Conservation (phyloP, 2,797 vertebrate genomes). For the Pterois miles region DNA sequence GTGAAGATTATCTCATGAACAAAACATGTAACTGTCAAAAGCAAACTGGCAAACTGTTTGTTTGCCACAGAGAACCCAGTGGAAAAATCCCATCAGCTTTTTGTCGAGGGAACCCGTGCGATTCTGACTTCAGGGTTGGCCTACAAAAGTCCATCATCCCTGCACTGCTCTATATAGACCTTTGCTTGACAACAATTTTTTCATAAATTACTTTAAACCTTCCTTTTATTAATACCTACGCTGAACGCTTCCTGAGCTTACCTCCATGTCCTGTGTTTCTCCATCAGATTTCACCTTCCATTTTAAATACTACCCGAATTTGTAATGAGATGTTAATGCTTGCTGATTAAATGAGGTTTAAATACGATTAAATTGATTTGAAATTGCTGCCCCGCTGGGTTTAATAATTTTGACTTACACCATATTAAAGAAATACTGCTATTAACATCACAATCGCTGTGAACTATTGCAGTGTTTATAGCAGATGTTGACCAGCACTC, state of each 20-base stretch:
- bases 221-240: conserved; percentile 26
- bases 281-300: conserved; percentile 47
- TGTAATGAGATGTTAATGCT: conserved; percentile 60
- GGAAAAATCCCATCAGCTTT: too few species aligned
- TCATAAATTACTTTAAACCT: conserved; percentile 44
- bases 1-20: too few species aligned
- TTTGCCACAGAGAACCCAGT: too few species aligned
- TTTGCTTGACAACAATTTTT: conserved; percentile 24
- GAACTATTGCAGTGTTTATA: conserved; percentile 15
- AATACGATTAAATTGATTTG: conserved; percentile 23
- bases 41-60: too few species aligned
- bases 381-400: conserved; percentile 38
- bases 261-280: conserved; percentile 20
- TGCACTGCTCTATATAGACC: not conserved
- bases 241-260: conserved; percentile 32
- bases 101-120: too few species aligned
- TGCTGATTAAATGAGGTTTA: conserved; percentile 43
- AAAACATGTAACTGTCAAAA: too few species aligned
- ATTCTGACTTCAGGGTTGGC: too few species aligned
- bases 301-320: conserved; percentile 45
- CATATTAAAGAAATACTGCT: conserved; percentile 47
- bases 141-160: too few species aligned
- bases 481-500: conserved; percentile 53
- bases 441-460: conserved; percentile 19
- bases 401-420: conserved; percentile 59